These are phyloP conservation scores for Petrosia ficiformis DNA, from an alignment of 37 sponge, comb jelly and placozoan genomes.

Conservation along the genomic window DNA sequence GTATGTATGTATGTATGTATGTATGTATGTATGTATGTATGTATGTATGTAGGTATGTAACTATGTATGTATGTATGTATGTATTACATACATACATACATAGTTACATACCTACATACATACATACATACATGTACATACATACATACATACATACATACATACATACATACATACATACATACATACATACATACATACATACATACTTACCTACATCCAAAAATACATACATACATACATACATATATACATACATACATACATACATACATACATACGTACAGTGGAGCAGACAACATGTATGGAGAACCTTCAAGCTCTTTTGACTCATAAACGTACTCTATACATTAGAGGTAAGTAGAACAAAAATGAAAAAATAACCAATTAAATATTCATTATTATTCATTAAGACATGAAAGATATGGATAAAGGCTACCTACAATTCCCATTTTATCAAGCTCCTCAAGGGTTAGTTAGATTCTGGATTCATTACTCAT, in stretches of 20 bases:
- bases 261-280: not conserved
- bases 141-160: no score
- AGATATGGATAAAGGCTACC: slow-evolving; percentile 47
- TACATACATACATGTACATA: no score
- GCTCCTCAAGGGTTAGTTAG: slow-evolving; percentile 32
- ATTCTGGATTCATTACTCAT: not conserved
- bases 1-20: slow-evolving; percentile 8
- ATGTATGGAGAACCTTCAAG: slow-evolving; percentile 34
- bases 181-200: no score
- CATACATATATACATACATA: no score
- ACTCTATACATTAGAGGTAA: slow-evolving; percentile 50
- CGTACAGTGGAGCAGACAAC: slow-evolving; percentile 38
- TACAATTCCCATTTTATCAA: slow-evolving; percentile 33
- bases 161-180: no score
- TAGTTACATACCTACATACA: no score
- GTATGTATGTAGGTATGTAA: no score
- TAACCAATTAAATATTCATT: not conserved
- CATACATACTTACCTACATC: no score
- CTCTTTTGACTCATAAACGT: slow-evolving; percentile 43
- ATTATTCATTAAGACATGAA: slow-evolving; percentile 39
- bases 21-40: not conserved
- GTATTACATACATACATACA: no score
- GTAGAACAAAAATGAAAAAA: not conserved
- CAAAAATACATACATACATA: no score
- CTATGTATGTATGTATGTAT: no score